Evolutionary conservation across 2,113 vertebrate genomes (phyloP).

Genomic region (Strigops habroptila): DNA sequence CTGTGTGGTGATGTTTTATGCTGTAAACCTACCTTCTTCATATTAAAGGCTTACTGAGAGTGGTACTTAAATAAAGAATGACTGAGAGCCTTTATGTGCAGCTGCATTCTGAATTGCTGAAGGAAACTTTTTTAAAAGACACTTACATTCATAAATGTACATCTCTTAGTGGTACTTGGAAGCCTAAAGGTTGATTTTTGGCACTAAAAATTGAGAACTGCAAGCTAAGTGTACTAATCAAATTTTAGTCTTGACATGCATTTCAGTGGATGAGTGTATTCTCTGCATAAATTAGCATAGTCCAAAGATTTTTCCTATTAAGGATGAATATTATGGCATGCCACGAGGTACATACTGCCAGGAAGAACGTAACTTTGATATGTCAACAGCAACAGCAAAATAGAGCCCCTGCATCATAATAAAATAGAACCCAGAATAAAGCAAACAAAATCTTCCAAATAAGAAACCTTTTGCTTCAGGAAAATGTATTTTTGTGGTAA

Average conservation of each 20-base stretch:
- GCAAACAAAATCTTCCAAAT: not conserved
- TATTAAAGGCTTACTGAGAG: slow-evolving; percentile 25
- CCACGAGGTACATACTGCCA: not conserved
- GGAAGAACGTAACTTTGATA: not conserved
- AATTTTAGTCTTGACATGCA: not conserved
- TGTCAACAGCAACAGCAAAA: not conserved
- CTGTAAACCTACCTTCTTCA: slow-evolving; percentile 38
- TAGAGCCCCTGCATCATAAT: not conserved
- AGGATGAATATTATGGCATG: not conserved
- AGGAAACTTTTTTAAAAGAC: not conserved
- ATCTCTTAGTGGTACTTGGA: not conserved
- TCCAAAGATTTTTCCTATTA: not conserved
- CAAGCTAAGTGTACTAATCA: not conserved
- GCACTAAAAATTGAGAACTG: not conserved
- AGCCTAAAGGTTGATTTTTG: not conserved
- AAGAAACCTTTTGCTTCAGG: not conserved
- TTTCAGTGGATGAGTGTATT: not conserved
- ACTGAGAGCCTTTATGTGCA: slow-evolving; percentile 15
- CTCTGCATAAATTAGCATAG: not conserved
- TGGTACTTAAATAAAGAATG: slow-evolving; percentile 9
- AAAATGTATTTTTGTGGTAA: not conserved
- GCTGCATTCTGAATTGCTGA: not conserved
- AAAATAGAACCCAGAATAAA: not conserved
- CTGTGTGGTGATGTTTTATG: slow-evolving; percentile 22
- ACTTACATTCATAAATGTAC: not conserved